Evolutionary conservation across 2,888 invertebrate species (phyloP).

Genomic region (Panzeria rudis): DNA sequence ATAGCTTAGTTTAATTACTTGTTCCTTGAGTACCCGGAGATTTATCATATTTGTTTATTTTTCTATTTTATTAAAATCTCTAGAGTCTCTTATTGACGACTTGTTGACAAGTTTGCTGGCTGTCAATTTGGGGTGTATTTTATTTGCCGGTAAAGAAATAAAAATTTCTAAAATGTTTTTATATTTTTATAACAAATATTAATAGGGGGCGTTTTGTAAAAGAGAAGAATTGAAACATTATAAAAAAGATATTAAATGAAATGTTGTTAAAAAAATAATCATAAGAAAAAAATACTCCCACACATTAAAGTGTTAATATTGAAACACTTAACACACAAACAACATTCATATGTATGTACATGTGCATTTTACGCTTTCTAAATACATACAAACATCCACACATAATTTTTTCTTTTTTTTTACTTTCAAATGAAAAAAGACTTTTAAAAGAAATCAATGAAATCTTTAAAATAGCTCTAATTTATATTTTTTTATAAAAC

Average conservation of each 20-base stretch:
- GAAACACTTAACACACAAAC: background rate
- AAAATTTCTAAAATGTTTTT: background rate
- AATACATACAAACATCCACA: slow-evolving; percentile 1
- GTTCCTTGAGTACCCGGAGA: background rate
- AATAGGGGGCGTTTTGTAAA: slow-evolving; percentile 38
- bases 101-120: slow-evolving; percentile 29
- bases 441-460: slow-evolving; percentile 45
- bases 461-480: slow-evolving; percentile 3
- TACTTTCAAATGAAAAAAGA: slow-evolving; percentile 4
- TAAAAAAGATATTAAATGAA: background rate
- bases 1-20: background rate
- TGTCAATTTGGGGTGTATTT: slow-evolving; percentile 47
- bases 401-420: background rate
- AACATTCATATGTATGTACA: background rate
- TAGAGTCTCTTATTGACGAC: slow-evolving; percentile 3
- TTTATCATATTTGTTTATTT: background rate
- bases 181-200: background rate
- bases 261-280: background rate
- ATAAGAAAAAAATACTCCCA: background rate
- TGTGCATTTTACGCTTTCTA: slow-evolving; percentile 61
- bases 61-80: slow-evolving; percentile 22
- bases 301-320: background rate
- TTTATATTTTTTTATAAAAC: background rate
- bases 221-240: background rate
- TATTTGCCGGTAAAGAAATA: background rate